phyloP scores from a whole-genome alignment of 2,888 invertebrate species.

The Carpatolechia fugitivella region DNA sequence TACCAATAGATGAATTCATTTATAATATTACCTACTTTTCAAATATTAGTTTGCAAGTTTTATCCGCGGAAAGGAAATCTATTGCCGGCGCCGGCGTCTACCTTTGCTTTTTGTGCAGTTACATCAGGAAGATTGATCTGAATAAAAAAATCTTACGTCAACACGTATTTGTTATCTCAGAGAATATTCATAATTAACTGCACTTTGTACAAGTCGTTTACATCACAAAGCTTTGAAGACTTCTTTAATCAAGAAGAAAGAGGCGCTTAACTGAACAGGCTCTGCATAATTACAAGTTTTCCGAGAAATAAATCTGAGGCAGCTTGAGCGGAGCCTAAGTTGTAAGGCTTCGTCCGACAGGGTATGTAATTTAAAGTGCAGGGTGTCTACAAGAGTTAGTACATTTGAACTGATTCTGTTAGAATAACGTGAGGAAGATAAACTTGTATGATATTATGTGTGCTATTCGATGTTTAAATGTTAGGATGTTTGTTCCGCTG shows the following conservation, averaged over 20 bases:
- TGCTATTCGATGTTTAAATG: no score
- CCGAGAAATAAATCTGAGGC: constrained; percentile 11
- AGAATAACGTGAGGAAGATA: not conserved
- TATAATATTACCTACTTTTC: no score
- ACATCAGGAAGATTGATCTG: no score
- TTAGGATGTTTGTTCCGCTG: no score
- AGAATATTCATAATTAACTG: not conserved
- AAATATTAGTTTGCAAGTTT: no score
- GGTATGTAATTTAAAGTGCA: constrained; percentile 15
- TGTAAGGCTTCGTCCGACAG: constrained; percentile 6
- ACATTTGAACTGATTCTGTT: not conserved
- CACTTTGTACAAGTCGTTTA: not conserved
- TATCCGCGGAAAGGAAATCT: no score
- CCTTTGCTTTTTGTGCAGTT: no score
- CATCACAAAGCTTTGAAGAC: constrained; percentile 2
- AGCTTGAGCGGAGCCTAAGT: not conserved
- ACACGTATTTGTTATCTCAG: not conserved
- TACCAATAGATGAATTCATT: no score
- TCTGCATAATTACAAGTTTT: constrained; percentile 8
- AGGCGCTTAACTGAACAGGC: not conserved
- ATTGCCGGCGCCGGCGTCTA: no score
- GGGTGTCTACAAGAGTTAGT: not conserved
- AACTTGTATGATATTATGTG: no score
- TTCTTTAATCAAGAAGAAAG: constrained; percentile 7
- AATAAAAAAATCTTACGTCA: no score